Evolutionary conservation across 2,113 vertebrate genomes (phyloP).

Genomic region (Phoenicopterus ruber): DNA sequence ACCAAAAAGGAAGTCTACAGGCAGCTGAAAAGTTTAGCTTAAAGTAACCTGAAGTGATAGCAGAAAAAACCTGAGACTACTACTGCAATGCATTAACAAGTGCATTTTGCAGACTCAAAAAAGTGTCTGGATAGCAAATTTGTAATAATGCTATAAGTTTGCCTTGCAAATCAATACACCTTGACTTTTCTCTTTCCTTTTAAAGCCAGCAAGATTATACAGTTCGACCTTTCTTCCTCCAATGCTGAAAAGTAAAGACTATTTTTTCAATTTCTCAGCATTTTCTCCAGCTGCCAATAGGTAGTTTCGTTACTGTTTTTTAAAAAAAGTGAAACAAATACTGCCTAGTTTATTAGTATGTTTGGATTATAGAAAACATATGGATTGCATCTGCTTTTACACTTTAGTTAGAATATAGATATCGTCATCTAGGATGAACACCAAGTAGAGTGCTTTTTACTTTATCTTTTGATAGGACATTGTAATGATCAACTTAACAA

Average conservation of each 20-base stretch:
- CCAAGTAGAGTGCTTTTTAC: not conserved
- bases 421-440: too few relatives aligned
- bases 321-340: not conserved
- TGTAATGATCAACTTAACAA: not conserved
- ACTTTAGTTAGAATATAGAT: too few relatives aligned
- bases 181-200: not conserved
- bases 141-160: not conserved
- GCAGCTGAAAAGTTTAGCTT: not conserved
- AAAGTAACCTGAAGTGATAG: not conserved
- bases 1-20: not conserved
- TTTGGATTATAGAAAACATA: not conserved
- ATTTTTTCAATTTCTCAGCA: not conserved
- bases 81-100: not conserved
- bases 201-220: not conserved
- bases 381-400: not conserved
- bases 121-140: not conserved
- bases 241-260: not conserved
- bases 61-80: not conserved
- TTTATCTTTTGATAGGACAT: not conserved
- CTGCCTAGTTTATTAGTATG: not conserved
- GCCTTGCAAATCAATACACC: not conserved
- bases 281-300: not conserved
- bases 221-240: not conserved
- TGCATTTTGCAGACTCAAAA: not conserved
- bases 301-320: not conserved